These are phyloP conservation scores for Megaleporinus macrocephalus DNA, from an alignment of 2,113 vertebrate genomes.

Conservation along the genomic window DNA sequence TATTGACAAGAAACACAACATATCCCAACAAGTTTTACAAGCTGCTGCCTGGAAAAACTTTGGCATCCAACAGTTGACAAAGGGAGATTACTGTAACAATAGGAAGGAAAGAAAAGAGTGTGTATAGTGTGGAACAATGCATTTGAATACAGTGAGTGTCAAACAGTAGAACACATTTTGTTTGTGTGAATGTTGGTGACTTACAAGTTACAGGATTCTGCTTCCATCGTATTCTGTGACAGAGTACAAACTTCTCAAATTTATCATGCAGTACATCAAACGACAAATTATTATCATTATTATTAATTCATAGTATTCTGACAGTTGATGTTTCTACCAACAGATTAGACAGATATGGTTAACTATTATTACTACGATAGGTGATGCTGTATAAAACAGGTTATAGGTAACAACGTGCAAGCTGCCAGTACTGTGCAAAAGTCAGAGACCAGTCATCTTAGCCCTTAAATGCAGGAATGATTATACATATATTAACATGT, in stretches of 20 bases:
- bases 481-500: too few species aligned
- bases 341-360: too few species aligned
- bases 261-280: not conserved
- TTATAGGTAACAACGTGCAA: not conserved
- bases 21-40: not conserved
- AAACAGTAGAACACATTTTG: not conserved
- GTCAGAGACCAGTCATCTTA: too few species aligned
- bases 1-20: not conserved
- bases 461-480: too few species aligned
- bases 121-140: not conserved
- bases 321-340: too few species aligned
- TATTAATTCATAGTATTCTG: too few species aligned
- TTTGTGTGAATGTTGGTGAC: not conserved
- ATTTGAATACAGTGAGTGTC: too few species aligned
- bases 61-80: not conserved
- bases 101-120: not conserved
- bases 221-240: too few species aligned
- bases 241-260: not conserved
- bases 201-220: too few species aligned
- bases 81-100: not conserved
- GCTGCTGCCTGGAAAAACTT: not conserved
- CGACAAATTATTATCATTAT: too few species aligned
- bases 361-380: not conserved
- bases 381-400: not conserved
- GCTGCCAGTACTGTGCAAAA: too few species aligned